Evolutionary conservation across 2,888 invertebrate species (phyloP), one percentile per base, ranked within the genome.

Genomic region (Eilema caniola): DNA sequence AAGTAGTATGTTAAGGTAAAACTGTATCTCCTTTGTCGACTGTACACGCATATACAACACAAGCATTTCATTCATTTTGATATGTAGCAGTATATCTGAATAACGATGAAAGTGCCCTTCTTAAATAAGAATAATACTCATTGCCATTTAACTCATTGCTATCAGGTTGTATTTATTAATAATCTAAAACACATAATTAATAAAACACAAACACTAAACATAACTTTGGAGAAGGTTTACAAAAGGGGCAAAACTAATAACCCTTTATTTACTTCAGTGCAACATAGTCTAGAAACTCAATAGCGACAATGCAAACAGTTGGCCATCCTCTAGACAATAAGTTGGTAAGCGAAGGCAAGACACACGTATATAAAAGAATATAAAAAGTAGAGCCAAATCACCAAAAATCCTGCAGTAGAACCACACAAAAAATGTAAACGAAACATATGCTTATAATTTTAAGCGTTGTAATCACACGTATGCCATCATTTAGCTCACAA

Each of bases 291-390:
- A 72, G 79, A 82, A 89, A 87, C 83, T 87, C 88, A 88, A 89
- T 89, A 90, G 85, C 85, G 83, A 73, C 75, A 78, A 74, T 69
- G 81, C 86, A 89, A 89, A 90, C 85, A 89, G 81, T 86, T 85
- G 85, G 81, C 81, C 84, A 83, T 84, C 85, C 78, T 78, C 81
- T 85, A 89, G 86, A 90, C 89, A 89, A 88, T 88, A 80, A 82
- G 83, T 82, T 79, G 75, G 78, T 70, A 78, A 53, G 53, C n/a
- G 77, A 81, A 82, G 79, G 79, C 80, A 85, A 83, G 84, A 84
- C 81, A 83, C 81, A 81, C 80, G 78, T 75, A 77, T 77, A 81
- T 76, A 80, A 74, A 64, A 76, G 47, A 47, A 72, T 31, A 56
- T 65, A 24, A 33, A 65, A 47, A 66, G 57, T 4, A 66, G 16